phyloP scores from a whole-genome alignment of 2,888 invertebrate genomes.

The Brachyptera putata region DNA sequence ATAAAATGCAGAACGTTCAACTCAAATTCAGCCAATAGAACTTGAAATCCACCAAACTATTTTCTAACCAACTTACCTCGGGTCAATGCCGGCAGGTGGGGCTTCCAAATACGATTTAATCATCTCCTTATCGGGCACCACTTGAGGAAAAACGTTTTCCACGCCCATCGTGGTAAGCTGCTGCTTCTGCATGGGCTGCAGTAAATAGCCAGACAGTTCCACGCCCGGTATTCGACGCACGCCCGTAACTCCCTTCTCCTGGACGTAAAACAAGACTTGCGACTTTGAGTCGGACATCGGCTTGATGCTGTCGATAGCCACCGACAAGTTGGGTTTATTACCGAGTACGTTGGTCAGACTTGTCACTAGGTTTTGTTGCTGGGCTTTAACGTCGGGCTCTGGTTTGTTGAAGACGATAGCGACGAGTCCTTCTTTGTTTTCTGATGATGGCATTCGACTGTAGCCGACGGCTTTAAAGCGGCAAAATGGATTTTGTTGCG shows the following conservation, averaged over 20 bases:
- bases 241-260: slow-evolving; percentile 61
- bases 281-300: slow-evolving; percentile 73
- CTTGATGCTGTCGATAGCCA: slow-evolving; percentile 73
- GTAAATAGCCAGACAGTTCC: slow-evolving; percentile 65
- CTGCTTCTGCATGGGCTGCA: slow-evolving; percentile 64
- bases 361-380: slow-evolving; percentile 64
- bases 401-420: slow-evolving; percentile 79
- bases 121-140: slow-evolving; percentile 71
- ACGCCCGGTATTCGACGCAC: slow-evolving; percentile 66
- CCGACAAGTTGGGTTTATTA: slow-evolving; percentile 76
- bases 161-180: slow-evolving; percentile 72
- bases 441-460: slow-evolving; percentile 77
- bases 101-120: slow-evolving; percentile 83
- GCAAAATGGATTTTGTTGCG: slow-evolving; percentile 85
- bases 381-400: slow-evolving; percentile 68
- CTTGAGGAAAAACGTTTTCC: slow-evolving; percentile 64
- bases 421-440: slow-evolving; percentile 89
- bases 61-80: no score
- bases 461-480: slow-evolving; percentile 94
- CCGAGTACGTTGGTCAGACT: slow-evolving; percentile 70
- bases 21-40: no score
- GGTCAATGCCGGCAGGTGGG: slow-evolving; percentile 66
- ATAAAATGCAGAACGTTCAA: no score
- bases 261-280: slow-evolving; percentile 69
- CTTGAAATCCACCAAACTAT: no score